Conservation (phyloP, 2,797 vertebrate genomes). For the Sebastes iracundus region DNA sequence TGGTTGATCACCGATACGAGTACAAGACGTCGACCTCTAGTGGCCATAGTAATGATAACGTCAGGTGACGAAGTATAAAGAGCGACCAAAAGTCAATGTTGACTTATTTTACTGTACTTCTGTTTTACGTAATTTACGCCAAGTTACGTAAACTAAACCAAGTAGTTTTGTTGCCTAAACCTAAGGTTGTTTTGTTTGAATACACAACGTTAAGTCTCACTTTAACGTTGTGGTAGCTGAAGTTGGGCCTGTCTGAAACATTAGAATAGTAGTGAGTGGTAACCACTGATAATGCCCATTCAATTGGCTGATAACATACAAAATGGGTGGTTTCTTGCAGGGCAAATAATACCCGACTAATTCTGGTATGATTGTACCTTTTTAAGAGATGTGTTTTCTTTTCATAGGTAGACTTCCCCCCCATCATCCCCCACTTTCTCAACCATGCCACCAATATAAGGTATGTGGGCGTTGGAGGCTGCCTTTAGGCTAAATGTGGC, state of each 20-base stretch:
- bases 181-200: not conserved
- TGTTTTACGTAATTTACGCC: too few relatives aligned
- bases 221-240: not conserved
- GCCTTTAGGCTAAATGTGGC: not conserved
- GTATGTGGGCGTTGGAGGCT: not conserved
- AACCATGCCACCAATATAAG: not conserved
- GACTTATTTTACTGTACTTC: not conserved
- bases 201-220: not conserved
- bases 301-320: not conserved
- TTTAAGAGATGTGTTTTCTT: not conserved
- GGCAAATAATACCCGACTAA: not conserved
- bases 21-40: too few relatives aligned
- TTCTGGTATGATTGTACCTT: not conserved
- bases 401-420: not conserved
- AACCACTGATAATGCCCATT: not conserved
- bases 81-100: not conserved
- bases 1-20: too few relatives aligned
- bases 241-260: not conserved
- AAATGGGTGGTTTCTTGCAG: not conserved
- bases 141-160: too few relatives aligned
- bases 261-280: not conserved
- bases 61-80: not conserved
- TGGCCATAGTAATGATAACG: too few relatives aligned
- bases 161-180: too few relatives aligned
- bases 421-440: not conserved